A percentile compares a stretch with the other conserved stretches of the same genome.
Evolutionary conservation across 35 echinoderm and acorn worm genomes (phyloP).

Genomic region (Lytechinus pictus): DNA sequence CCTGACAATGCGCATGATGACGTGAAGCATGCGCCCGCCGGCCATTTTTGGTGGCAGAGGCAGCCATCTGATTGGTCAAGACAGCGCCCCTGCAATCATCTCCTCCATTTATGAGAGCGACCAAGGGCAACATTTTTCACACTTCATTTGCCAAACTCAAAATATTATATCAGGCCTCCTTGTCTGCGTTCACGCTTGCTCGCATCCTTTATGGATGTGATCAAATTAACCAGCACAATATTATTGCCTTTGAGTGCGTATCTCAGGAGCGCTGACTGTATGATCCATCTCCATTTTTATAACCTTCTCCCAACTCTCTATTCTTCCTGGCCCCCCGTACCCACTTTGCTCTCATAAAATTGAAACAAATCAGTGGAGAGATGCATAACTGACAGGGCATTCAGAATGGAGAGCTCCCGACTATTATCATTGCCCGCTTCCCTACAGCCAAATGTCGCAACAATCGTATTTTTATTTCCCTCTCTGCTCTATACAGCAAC

Average conservation of each 20-base stretch:
- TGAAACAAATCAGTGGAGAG: slow-evolving; percentile 45
- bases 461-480: slow-evolving; percentile 24
- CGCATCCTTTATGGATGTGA: slow-evolving; percentile 14
- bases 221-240: slow-evolving; percentile 36
- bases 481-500: neutral
- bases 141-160: slow-evolving; percentile 48
- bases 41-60: neutral
- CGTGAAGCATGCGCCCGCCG: slow-evolving; percentile 41
- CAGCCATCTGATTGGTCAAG: slow-evolving; percentile 45
- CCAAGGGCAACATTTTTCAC: slow-evolving; percentile 46
- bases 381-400: slow-evolving; percentile 44
- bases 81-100: slow-evolving; percentile 30
- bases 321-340: neutral
- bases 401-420: neutral
- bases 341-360: slow-evolving; percentile 38
- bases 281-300: slow-evolving; percentile 27
- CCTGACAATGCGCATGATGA: slow-evolving; percentile 37
- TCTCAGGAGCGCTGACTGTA: neutral
- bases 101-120: neutral
- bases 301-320: neutral
- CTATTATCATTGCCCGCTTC: slow-evolving; percentile 33
- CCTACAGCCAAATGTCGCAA: slow-evolving; percentile 55
- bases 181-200: slow-evolving; percentile 31
- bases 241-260: slow-evolving; percentile 25
- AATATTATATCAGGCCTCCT: slow-evolving; percentile 30